Evolutionary conservation across 2,797 vertebrate species (phyloP).

Genomic region (Onychomys arenicola): DNA sequence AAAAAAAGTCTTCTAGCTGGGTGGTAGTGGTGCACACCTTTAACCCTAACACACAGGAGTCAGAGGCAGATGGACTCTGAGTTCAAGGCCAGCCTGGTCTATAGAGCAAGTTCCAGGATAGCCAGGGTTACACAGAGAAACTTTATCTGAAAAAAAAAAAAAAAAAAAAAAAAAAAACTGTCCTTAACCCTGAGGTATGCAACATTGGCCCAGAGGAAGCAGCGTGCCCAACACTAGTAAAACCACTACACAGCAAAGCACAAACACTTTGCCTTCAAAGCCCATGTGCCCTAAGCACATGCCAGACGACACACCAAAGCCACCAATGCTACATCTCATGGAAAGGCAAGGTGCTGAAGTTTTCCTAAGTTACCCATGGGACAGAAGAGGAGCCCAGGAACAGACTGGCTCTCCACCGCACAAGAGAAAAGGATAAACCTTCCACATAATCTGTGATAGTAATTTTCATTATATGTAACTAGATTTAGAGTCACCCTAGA

Average conservation of each 20-base stretch:
- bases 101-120: not conserved
- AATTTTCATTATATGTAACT: not conserved
- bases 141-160: not conserved
- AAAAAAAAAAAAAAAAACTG: not conserved
- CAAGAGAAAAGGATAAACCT: not conserved
- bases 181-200: not conserved
- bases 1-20: not conserved
- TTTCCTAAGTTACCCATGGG: not conserved
- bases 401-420: not conserved
- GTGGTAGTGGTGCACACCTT: not conserved
- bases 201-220: not conserved
- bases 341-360: not conserved
- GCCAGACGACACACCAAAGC: not conserved
- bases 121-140: not conserved
- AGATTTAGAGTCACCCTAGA: not conserved
- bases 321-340: not conserved
- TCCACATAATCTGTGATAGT: not conserved
- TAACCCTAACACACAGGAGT: not conserved
- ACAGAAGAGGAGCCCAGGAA: not conserved
- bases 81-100: not conserved
- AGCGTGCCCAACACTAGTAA: not conserved
- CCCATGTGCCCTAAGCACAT: not conserved
- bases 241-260: not conserved
- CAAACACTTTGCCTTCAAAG: not conserved
- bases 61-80: not conserved